Percentiles rank a stretch among this genome's conserved stretches.
Conservation (phyloP, 2,888 invertebrate genomes). For the Campoletis raptor region DNA sequence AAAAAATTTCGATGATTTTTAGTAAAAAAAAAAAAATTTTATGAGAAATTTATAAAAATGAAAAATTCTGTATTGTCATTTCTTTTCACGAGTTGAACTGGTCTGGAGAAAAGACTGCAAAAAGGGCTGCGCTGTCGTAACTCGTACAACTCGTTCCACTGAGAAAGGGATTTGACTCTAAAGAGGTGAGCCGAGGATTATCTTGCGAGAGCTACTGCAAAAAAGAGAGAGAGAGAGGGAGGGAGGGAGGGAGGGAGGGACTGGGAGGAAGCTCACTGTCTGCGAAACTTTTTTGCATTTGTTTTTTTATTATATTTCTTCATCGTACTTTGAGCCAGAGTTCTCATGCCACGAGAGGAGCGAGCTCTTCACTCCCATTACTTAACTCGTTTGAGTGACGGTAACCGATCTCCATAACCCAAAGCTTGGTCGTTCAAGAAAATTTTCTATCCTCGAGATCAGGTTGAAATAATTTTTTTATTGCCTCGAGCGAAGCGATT, state of each 20-base stretch:
- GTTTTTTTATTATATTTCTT: conserved; percentile 48
- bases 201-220: conserved; percentile 47
- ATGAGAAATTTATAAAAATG: neutral
- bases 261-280: conserved; percentile 40
- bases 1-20: neutral
- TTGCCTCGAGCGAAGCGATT: neutral
- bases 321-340: conserved; percentile 30
- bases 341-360: conserved; percentile 51
- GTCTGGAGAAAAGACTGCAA: conserved; percentile 43
- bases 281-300: conserved; percentile 45
- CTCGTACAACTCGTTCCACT: conserved; percentile 39
- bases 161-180: conserved; percentile 67
- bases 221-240: neutral
- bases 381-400: conserved; percentile 76
- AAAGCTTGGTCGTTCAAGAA: conserved; percentile 74
- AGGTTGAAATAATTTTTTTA: conserved; percentile 42
- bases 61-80: conserved; percentile 5
- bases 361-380: conserved; percentile 75
- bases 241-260: neutral
- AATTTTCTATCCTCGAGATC: conserved; percentile 70
- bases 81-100: conserved; percentile 5
- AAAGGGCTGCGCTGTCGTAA: conserved; percentile 51
- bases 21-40: neutral
- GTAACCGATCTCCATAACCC: conserved; percentile 70
- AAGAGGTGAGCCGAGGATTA: conserved; percentile 70